Evolutionary conservation across 1,140 invertebrate genomes (phyloP), one percentile per base, ranked within the genome.

Genomic region (Listronotus bonariensis): DNA sequence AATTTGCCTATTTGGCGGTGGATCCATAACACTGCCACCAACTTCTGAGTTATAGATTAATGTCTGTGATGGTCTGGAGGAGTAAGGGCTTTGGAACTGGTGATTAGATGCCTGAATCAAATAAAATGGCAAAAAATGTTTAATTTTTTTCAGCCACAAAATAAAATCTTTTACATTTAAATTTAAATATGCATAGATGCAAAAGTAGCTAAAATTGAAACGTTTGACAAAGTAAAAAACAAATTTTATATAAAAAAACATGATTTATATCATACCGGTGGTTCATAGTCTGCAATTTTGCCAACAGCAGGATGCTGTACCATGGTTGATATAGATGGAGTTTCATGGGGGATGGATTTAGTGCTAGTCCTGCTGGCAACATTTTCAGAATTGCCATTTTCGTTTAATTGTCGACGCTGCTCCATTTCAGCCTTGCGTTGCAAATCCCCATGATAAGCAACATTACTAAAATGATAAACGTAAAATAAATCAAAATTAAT

Each of bases 341-440:
- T 32, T 49, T 60, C 31, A 46, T 48, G 59, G 45, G 31, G 31
- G 1, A 40, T 31, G 9, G 56, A 6, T 45, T 59, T 59, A 12
- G 26, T 17, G 10, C 46, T 34, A 31, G 26, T 57, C 6, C 9
- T 51, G 6, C 11, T 26, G 1, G 38, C 26, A 6, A 40, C n/a
- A 17, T 65, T 54, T 57, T 65, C 62, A 55, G 61, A 45, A 48
- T 70, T 70, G 10, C 84, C 90, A 75, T 88, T 91, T 79, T 88
- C 91, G 67, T 87, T 88, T 69, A 92, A 86, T 69, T 85, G 87
- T 68, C 92, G 80, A 76, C 92, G 92, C 70, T 92, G 89, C 81
- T 96, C 94, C 93, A 96, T 96, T 68, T 90, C 89, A 0, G 92
- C 92, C 79, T 97, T 97, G 79, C 95, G 93, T 79, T 96, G 90